phyloP scores from a whole-genome alignment of 1,140 invertebrate genomes.

The Pygmarrhopalites habei region DNA sequence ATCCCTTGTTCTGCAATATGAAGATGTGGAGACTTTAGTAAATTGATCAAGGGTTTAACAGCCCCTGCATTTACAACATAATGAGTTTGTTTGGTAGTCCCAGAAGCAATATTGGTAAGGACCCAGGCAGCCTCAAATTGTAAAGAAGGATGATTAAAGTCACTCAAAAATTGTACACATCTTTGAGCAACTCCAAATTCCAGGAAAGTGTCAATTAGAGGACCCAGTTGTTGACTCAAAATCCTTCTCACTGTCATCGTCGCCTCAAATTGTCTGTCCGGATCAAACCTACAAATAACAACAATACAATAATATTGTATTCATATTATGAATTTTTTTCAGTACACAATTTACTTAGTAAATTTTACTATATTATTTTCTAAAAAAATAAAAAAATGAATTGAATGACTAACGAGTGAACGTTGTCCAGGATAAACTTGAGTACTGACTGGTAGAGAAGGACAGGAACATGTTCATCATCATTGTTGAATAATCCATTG shows the following conservation, averaged over 20 bases:
- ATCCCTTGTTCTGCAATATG: constrained; percentile 93
- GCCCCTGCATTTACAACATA: constrained; percentile 78
- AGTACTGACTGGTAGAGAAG: too few species aligned
- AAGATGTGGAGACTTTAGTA: constrained; percentile 65
- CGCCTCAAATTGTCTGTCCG: constrained; percentile 52
- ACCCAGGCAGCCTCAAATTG: constrained; percentile 99
- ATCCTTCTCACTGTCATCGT: constrained; percentile 77
- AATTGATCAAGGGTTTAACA: constrained; percentile 69
- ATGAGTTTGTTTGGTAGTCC: constrained; percentile 81
- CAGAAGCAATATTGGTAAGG: constrained; percentile 94
- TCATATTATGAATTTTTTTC: too few species aligned
- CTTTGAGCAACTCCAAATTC: constrained; percentile 75
- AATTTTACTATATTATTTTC: too few species aligned
- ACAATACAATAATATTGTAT: too few species aligned
- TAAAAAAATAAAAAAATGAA: too few species aligned
- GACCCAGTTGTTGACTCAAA: constrained; percentile 82
- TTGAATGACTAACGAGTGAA: too few species aligned
- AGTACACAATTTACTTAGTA: too few species aligned
- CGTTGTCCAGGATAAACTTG: too few species aligned
- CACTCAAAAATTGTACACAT: constrained; percentile 67
- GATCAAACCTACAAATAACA: too few species aligned
- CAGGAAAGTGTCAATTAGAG: constrained; percentile 88
- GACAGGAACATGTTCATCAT: too few species aligned
- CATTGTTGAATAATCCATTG: too few species aligned
- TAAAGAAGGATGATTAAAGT: constrained; percentile 61